Evolutionary conservation across 30 jellyfish, hydroid and myxozoan species (phyloP).

Genomic region (Catostylus mosaicus): DNA sequence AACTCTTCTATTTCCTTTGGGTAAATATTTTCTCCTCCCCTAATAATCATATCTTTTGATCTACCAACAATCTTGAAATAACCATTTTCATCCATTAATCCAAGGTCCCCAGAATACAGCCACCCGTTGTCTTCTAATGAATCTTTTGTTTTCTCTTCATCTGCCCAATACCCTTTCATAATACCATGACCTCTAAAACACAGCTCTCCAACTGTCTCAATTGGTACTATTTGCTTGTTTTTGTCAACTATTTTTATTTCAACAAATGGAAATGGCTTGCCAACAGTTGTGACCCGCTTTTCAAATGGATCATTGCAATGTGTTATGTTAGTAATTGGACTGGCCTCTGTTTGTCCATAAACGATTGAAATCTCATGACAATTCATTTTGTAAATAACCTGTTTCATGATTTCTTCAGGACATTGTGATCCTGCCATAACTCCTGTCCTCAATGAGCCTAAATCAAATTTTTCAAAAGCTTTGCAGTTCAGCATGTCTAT

Average conservation of each 20-base stretch:
- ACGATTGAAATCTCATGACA: constrained; percentile 89
- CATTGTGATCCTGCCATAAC: constrained; percentile 98
- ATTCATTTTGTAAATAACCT: constrained; percentile 76
- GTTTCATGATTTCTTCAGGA: constrained; percentile 95
- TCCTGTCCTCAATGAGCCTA: constrained; percentile 79
- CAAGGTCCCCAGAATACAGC: constrained; percentile 93
- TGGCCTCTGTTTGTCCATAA: constrained; percentile 95
- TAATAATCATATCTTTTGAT: constrained; percentile 90
- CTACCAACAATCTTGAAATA: constrained; percentile 84
- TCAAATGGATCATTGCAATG: constrained; percentile 64
- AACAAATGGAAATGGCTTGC: constrained; percentile 78
- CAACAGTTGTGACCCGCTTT: constrained; percentile 79
- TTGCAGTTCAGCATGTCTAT: constrained; percentile 90
- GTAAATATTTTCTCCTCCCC: constrained; percentile 95
- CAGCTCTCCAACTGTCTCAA: constrained; percentile 78
- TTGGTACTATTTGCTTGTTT: constrained; percentile 77
- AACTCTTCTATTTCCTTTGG: constrained; percentile 94
- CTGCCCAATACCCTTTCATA: constrained; percentile 94
- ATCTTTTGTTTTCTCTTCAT: constrained; percentile 74
- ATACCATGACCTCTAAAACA: constrained; percentile 91
- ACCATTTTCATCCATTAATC: constrained; percentile 80
- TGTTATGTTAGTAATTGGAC: constrained; percentile 81
- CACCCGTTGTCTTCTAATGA: constrained; percentile 81
- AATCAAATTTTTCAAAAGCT: constrained; percentile 53
- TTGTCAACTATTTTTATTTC: constrained; percentile 86